These are phyloP conservation scores for Xenopus laevis DNA, from an alignment of 2,113 vertebrate genomes.

Conservation along the genomic window DNA sequence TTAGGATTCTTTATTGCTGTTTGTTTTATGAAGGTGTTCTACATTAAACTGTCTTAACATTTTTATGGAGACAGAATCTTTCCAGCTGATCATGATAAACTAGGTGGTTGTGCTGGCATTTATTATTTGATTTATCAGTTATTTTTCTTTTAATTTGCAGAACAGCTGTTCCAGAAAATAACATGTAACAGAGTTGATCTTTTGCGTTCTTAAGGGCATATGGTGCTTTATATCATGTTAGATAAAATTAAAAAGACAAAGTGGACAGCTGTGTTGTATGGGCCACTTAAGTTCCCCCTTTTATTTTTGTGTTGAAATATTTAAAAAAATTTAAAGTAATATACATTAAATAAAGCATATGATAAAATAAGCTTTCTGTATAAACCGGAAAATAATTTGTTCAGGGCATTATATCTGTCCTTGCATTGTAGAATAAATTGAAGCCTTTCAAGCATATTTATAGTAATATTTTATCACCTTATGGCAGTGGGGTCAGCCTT, in stretches of 20 bases:
- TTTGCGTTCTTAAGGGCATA: constrained; percentile 41
- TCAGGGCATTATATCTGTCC: too few relatives aligned
- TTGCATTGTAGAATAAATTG: too few relatives aligned
- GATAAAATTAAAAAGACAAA: constrained; percentile 9
- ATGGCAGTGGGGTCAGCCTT: too few relatives aligned
- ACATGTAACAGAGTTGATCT: constrained; percentile 40
- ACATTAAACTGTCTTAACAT: constrained; percentile 21
- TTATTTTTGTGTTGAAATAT: too few relatives aligned
- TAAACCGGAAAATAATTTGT: too few relatives aligned
- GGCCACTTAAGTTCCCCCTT: background rate
- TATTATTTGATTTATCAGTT: constrained; percentile 44
- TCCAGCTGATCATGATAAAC: constrained; percentile 35
- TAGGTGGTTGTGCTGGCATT: constrained; percentile 21
- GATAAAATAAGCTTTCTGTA: too few relatives aligned
- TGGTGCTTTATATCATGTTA: constrained; percentile 30
- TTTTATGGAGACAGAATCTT: constrained; percentile 28
- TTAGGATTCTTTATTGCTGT: background rate
- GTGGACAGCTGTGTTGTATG: constrained; percentile 19
- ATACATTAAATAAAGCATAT: too few relatives aligned
- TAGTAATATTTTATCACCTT: too few relatives aligned
- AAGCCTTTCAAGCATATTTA: too few relatives aligned
- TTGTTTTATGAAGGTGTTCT: constrained; percentile 16
- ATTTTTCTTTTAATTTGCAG: constrained; percentile 43
- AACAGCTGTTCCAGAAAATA: constrained; percentile 44
- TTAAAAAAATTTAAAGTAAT: too few relatives aligned